phyloP scores from a whole-genome alignment of 2,797 vertebrate genomes.

The Pelochelys cantorii region DNA sequence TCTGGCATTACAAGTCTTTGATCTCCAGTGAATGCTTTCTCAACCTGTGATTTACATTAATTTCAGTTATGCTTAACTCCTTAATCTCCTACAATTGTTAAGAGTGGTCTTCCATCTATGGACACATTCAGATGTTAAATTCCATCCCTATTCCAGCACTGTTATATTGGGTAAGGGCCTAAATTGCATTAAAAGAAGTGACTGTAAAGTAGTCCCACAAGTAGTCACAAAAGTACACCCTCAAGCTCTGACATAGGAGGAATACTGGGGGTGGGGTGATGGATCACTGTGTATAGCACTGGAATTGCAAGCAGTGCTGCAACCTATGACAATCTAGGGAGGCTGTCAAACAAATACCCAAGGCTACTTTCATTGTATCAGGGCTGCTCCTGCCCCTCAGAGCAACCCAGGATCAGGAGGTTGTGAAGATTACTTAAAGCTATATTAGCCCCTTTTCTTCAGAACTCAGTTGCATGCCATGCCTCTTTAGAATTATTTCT shows the following conservation, averaged over 20 bases:
- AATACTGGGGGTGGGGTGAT: background rate
- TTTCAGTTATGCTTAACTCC: background rate
- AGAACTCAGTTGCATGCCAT: background rate
- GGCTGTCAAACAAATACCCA: background rate
- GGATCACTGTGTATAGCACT: background rate
- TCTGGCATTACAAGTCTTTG: accelerated
- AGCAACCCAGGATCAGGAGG: background rate
- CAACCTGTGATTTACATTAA: background rate
- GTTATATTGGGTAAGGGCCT: background rate
- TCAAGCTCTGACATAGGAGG: background rate
- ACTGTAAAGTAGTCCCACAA: background rate
- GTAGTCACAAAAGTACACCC: background rate
- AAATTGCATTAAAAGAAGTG: background rate
- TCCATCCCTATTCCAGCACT: background rate
- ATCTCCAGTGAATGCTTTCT: background rate
- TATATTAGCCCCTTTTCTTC: background rate
- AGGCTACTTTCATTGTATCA: background rate
- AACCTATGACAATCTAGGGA: background rate
- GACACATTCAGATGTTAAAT: background rate
- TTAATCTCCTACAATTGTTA: background rate
- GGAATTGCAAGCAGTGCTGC: background rate
- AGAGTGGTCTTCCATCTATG: background rate
- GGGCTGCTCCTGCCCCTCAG: background rate
- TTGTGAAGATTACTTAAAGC: background rate
- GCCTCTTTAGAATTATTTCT: no score